phyloP scores from a whole-genome alignment of 2,888 invertebrate species.

The Leucania comma region DNA sequence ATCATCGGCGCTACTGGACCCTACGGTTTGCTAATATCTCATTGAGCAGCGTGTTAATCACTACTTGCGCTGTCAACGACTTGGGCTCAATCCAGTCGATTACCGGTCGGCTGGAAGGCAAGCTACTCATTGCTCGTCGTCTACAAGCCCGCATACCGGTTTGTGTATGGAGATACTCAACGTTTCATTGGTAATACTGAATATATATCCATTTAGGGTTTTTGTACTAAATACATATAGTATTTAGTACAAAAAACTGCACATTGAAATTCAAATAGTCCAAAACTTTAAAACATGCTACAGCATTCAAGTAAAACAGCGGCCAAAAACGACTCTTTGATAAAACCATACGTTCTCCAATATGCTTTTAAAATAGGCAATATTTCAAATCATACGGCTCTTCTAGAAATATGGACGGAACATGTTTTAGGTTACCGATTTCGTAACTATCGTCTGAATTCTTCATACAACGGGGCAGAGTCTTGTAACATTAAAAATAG shows the following conservation, averaged over 20 bases:
- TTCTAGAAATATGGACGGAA: slow-evolving; percentile 49
- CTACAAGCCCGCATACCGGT: too few relatives aligned
- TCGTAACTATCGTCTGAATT: slow-evolving; percentile 62
- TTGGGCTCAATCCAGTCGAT: too few relatives aligned
- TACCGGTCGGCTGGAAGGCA: too few relatives aligned
- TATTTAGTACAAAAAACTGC: neutral
- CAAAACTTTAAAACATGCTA: neutral
- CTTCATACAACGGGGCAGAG: slow-evolving; percentile 55
- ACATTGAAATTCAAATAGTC: neutral
- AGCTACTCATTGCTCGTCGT: too few relatives aligned
- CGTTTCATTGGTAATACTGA: too few relatives aligned
- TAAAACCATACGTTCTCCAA: slow-evolving; percentile 33
- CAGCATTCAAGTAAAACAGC: slow-evolving; percentile 5
- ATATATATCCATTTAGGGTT: too few relatives aligned
- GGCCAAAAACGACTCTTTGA: slow-evolving; percentile 17
- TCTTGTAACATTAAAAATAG: slow-evolving; percentile 70
- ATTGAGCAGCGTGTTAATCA: too few relatives aligned
- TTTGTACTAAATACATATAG: too few relatives aligned
- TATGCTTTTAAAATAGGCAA: slow-evolving; percentile 54
- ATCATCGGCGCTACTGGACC: too few relatives aligned
- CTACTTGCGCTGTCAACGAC: too few relatives aligned
- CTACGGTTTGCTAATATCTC: too few relatives aligned
- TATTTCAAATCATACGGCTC: slow-evolving; percentile 55
- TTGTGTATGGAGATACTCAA: too few relatives aligned
- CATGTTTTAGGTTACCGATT: slow-evolving; percentile 56